phyloP scores from a whole-genome alignment of 2,888 invertebrate species.

The Orthosia gracilis region DNA sequence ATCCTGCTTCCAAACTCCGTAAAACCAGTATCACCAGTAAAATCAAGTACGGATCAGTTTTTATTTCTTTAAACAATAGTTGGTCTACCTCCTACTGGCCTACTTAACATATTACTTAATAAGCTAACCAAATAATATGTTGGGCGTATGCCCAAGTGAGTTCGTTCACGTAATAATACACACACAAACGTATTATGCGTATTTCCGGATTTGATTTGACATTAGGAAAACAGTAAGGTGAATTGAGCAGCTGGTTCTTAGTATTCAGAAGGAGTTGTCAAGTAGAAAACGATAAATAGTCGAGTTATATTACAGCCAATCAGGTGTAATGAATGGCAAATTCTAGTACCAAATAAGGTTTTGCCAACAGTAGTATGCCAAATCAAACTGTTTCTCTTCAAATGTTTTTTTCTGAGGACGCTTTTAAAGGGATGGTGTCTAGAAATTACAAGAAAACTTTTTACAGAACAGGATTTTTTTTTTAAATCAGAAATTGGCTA shows the following conservation, averaged over 20 bases:
- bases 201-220: slow-evolving; percentile 48
- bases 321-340: neutral
- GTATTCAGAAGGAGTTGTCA: slow-evolving; percentile 22
- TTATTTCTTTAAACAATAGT: slow-evolving; percentile 48
- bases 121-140: slow-evolving; percentile 46
- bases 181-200: slow-evolving; percentile 18
- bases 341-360: neutral
- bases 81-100: slow-evolving; percentile 40
- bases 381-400: neutral
- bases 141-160: slow-evolving; percentile 23
- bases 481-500: neutral
- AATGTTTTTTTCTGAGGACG: neutral
- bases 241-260: slow-evolving; percentile 9
- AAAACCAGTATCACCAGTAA: neutral
- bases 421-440: neutral
- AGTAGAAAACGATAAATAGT: slow-evolving; percentile 21
- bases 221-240: slow-evolving; percentile 29
- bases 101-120: slow-evolving; percentile 61
- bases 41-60: slow-evolving; percentile 21
- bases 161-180: slow-evolving; percentile 35
- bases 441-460: neutral
- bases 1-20: neutral
- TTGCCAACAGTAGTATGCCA: neutral
- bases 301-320: neutral
- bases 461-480: too few species aligned